Percentiles rank a stretch among this genome's conserved stretches.
Evolutionary conservation across 2,113 vertebrate genomes (phyloP).

Genomic region (Rattus norvegicus): GRCr8 NC_086026.1:128750501-128751000

Average conservation of each 20-base stretch:
- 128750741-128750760: not conserved
- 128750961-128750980: not conserved
- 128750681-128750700: not conserved
- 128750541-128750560: not conserved
- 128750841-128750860: not conserved
- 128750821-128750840: not conserved
- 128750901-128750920: not conserved
- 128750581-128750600: not conserved
- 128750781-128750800: not conserved
- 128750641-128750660: not conserved
- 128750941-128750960: not conserved
- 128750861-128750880: not conserved
- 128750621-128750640: not conserved
- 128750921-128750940: not conserved
- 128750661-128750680: not conserved
- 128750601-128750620: not conserved
- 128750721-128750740: not conserved
- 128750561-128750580: not conserved
- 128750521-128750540: not conserved
- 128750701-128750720: not conserved
- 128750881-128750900: not conserved
- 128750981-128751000: not conserved
- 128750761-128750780: too few relatives aligned
- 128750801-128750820: not conserved
- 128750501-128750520: not conserved